Evolutionary conservation across 1,140 invertebrate genomes (phyloP).

Genomic region (Carcinoscorpius rotundicauda): DNA sequence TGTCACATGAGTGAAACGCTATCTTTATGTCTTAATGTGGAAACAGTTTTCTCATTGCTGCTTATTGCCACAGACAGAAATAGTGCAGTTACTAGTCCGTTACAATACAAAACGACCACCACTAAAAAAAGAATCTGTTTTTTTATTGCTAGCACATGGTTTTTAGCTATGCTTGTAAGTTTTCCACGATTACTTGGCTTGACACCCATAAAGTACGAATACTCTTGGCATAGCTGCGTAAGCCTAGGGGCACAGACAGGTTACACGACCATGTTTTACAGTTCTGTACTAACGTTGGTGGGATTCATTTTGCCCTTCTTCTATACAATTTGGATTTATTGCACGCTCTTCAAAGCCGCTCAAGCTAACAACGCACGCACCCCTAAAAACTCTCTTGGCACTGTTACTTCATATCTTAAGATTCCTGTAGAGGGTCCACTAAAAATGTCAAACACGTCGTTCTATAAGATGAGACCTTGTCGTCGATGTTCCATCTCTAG

Average conservation of each 20-base stretch:
- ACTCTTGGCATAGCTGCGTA: no score
- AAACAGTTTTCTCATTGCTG: constrained; percentile 8
- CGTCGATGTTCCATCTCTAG: no score
- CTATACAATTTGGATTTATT: constrained; percentile 9
- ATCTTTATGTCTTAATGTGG: constrained; percentile 10
- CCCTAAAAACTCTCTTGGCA: neutral
- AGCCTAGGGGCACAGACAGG: no score
- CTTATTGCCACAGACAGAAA: constrained; percentile 17
- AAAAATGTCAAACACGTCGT: no score
- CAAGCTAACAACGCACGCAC: constrained; percentile 10
- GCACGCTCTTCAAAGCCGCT: constrained; percentile 14
- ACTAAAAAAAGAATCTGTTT: constrained; percentile 11
- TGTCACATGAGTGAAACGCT: neutral
- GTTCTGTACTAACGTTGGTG: neutral
- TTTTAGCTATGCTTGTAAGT: neutral
- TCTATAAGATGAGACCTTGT: no score
- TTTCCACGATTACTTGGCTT: neutral
- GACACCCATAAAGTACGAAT: neutral
- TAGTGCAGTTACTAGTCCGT: constrained; percentile 15
- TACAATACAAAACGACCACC: constrained; percentile 16
- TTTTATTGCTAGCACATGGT: constrained; percentile 8
- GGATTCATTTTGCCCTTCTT: constrained; percentile 12
- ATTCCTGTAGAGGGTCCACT: no score
- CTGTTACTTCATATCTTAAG: no score
- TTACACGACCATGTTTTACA: neutral